phyloP scores from a whole-genome alignment of 1,140 invertebrate species.

The Polypedilum vanderplanki region DNA sequence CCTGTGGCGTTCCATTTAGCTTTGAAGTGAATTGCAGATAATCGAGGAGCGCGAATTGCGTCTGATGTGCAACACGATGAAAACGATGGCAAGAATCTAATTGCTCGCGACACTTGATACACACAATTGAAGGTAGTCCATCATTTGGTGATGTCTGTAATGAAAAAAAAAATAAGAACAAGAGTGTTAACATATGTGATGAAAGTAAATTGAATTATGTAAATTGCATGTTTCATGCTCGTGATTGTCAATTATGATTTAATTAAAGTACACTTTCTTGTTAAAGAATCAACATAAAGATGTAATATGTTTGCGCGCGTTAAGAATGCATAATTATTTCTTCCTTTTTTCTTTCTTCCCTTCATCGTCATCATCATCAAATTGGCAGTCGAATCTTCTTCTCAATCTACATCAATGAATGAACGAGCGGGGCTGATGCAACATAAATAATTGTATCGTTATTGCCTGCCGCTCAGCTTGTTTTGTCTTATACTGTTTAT shows the following conservation, averaged over 20 bases:
- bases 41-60: constrained; percentile 36
- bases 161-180: background rate
- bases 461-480: background rate
- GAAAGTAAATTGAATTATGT: constrained; percentile 20
- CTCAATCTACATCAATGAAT: background rate
- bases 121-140: constrained; percentile 40
- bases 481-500: background rate
- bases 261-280: background rate
- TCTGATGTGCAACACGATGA: constrained; percentile 39
- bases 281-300: too few relatives aligned
- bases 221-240: constrained; percentile 15
- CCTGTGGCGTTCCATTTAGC: constrained; percentile 17
- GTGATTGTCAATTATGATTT: constrained; percentile 10
- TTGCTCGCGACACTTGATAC: constrained; percentile 37
- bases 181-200: background rate
- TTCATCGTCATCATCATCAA: background rate
- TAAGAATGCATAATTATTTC: too few relatives aligned
- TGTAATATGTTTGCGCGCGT: too few relatives aligned
- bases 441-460: constrained; percentile 26
- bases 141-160: constrained; percentile 38
- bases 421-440: background rate
- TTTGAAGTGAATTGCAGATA: constrained; percentile 29
- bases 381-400: background rate
- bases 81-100: constrained; percentile 40
- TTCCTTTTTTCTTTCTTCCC: background rate